Evolutionary conservation across 2,888 invertebrate species (phyloP).

Genomic region (Pheosia tremula): DNA sequence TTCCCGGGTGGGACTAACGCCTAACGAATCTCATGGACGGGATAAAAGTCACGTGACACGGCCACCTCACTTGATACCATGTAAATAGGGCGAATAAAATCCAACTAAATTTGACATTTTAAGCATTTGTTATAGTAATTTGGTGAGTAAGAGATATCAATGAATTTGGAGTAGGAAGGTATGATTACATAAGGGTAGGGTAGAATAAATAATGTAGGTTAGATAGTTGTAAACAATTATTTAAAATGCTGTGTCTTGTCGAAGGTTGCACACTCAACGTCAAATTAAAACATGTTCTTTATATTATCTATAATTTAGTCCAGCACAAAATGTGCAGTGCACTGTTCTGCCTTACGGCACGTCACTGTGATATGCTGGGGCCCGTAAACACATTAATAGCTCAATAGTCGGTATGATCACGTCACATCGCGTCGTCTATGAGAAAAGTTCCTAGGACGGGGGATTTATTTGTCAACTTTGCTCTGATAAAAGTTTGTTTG

Average conservation of each 20-base stretch:
- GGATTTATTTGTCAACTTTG: conserved; percentile 82
- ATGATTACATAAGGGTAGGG: too few relatives aligned
- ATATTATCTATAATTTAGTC: background rate
- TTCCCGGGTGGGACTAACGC: conserved; percentile 39
- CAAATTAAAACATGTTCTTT: conserved; percentile 1
- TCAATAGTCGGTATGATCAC: conserved; percentile 53
- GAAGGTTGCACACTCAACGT: background rate
- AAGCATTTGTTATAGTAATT: too few relatives aligned
- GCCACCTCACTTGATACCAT: conserved; percentile 9
- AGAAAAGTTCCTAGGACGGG: conserved; percentile 69
- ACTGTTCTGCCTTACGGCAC: background rate
- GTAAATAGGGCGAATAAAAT: background rate
- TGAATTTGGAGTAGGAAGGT: too few relatives aligned
- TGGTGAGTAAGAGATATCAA: too few relatives aligned
- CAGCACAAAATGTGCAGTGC: background rate
- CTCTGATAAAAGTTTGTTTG: conserved; percentile 81
- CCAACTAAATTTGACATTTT: background rate
- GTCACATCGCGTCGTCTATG: conserved; percentile 63
- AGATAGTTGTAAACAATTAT: background rate
- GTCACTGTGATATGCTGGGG: conserved; percentile 13
- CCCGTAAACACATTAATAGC: conserved; percentile 40
- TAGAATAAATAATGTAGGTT: too few relatives aligned
- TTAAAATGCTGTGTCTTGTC: background rate
- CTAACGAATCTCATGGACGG: conserved; percentile 54
- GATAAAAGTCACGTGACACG: conserved; percentile 30